phyloP scores from a whole-genome alignment of 2,797 vertebrate species.

The Phrynocephalus guinanensis region DNA sequence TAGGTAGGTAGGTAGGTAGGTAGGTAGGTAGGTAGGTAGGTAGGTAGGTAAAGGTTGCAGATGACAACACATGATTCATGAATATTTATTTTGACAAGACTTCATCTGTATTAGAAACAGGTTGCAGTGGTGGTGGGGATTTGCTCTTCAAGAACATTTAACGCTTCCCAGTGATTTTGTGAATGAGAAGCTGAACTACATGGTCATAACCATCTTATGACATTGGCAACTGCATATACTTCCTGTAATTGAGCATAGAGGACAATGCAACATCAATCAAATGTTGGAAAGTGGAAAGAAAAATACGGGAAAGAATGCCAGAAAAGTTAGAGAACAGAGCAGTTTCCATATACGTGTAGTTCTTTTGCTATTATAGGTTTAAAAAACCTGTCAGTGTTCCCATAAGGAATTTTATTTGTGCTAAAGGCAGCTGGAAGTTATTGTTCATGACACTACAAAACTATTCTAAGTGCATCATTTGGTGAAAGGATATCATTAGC shows the following conservation, averaged over 20 bases:
- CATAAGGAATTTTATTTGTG: constrained; percentile 11
- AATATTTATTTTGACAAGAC: constrained; percentile 5
- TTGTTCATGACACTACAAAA: constrained; percentile 29
- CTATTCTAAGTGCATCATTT: not conserved
- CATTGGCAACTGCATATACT: not conserved
- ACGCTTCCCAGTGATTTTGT: not conserved
- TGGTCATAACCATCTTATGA: not conserved
- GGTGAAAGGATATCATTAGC: constrained; percentile 35
- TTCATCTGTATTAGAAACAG: constrained; percentile 18
- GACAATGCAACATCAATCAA: not conserved
- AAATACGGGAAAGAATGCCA: constrained; percentile 3
- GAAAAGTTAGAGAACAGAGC: constrained; percentile 4
- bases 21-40: too few species aligned
- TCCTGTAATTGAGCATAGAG: constrained; percentile 8
- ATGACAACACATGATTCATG: not conserved
- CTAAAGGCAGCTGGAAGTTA: constrained; percentile 47
- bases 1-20: too few species aligned
- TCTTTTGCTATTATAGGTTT: constrained; percentile 13
- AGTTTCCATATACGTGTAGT: not conserved
- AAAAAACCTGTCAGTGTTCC: constrained; percentile 3
- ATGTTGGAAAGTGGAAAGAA: not conserved
- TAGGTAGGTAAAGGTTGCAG: not conserved
- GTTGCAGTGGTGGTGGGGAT: not conserved
- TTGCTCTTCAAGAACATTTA: not conserved
- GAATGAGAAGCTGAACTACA: not conserved